Base-by-base conservation (phyloP, 2,113 vertebrate species). In the Fukomys damarensis region DNA sequence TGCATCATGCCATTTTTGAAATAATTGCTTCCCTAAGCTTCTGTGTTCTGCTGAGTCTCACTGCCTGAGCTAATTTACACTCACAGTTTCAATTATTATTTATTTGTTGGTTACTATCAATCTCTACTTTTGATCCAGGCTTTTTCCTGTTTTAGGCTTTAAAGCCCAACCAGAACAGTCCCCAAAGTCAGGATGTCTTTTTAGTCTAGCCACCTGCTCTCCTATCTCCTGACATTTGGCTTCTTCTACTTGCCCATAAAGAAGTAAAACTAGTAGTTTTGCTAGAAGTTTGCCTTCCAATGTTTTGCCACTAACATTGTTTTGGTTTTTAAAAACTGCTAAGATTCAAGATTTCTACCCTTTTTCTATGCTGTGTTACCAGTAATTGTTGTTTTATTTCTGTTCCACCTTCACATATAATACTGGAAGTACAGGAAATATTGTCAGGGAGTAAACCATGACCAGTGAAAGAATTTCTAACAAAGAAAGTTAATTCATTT, bases 281-380 rank as follows among this genome's bases (percentile, higher is more conserved):
- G 4, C 65, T 68, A 19, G 35, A 68, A n/a, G 46, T 38, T 20
- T 43, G 22, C 17, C 54, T 86, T 96, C 68, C 59, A 88, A 93
- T 41, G 16, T 68, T 94, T 80, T 38, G 49, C 26, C 79, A 70
- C 54, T 91, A 56, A 88, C 0, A 22, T 43, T 19, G 11, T 52
- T 76, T 94, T n/a, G 52, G n/a, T 46, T 72, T 85, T 43, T 14
- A 89, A 87, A 87, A 93, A 95, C 84, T 58, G 38, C 38, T 88
- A 84, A 95, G 54, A 38, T 7, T 77, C n/a, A 92, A 56, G 32
- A 38, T 7, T 54, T 1, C 24, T 77, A 61, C 10, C 41, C 65
- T 28, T 41, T 43, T 83, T 74, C 17, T 77, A 26, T 35, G 43
- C 26, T 96, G 63, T 46, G 3, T 8, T 46, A 43, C 56, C 56